Conservation (phyloP, 1,140 invertebrate genomes). For the Drosophila punjabiensis region DNA sequence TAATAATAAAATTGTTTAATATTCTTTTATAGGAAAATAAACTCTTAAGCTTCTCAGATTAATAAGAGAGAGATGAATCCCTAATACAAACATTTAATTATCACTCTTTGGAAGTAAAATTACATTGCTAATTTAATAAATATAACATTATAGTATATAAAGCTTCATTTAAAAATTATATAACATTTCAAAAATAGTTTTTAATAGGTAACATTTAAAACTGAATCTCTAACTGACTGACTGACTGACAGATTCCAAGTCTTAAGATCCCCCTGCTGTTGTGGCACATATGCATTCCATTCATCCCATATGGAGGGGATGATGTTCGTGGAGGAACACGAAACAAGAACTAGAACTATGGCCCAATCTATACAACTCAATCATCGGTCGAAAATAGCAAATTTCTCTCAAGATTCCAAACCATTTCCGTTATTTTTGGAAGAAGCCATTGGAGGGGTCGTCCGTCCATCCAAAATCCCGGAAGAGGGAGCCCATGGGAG, state of each 20-base stretch:
- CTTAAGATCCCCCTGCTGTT: conserved; percentile 8
- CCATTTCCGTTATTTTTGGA: conserved; percentile 77
- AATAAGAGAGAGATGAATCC: background rate
- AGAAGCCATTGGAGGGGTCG: conserved; percentile 31
- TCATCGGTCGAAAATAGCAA: conserved; percentile 78
- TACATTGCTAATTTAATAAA: background rate
- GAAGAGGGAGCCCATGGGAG: conserved; percentile 16
- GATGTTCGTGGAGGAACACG: conserved; percentile 6
- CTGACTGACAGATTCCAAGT: conserved; percentile 19
- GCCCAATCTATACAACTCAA: conserved; percentile 72
- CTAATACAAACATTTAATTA: background rate
- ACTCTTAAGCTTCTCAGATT: background rate
- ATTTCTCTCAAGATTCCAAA: conserved; percentile 54
- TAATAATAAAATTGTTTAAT: background rate
- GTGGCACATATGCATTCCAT: conserved; percentile 54
- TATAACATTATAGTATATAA: background rate
- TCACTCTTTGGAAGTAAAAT: background rate
- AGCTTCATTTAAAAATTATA: background rate
- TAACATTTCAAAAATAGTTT: background rate
- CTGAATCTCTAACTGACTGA: background rate
- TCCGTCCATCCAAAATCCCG: conserved; percentile 13
- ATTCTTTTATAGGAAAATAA: background rate
- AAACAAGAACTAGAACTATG: conserved; percentile 36
- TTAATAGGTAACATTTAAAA: accelerated
- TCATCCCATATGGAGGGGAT: conserved; percentile 57